These are phyloP conservation scores for Pogonocichla stellata DNA, from an alignment of 2,113 vertebrate species.

Conservation along the genomic window DNA sequence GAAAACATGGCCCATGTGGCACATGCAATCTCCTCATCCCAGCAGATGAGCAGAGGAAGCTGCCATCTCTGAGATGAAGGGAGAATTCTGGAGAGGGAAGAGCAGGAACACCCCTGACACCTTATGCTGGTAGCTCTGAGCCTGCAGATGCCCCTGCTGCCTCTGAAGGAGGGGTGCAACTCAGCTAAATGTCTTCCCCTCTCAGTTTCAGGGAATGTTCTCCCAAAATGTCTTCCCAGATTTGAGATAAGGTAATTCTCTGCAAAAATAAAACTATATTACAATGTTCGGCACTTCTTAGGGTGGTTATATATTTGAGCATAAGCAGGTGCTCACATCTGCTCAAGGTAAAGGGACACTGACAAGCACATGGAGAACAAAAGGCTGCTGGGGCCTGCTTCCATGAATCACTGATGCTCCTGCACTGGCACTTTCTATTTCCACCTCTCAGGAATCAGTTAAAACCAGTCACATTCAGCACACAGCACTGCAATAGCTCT, in stretches of 20 bases:
- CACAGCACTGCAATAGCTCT: not conserved
- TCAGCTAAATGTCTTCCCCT: not conserved
- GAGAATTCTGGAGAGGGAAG: not conserved
- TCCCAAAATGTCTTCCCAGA: not conserved
- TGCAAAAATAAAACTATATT: not conserved
- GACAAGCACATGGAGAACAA: not conserved
- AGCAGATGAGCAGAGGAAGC: not conserved
- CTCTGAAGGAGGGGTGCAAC: not conserved
- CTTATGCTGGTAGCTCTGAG: not conserved
- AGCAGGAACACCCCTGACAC: not conserved
- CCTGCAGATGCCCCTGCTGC: not conserved
- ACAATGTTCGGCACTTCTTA: not conserved
- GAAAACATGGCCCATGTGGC: not conserved
- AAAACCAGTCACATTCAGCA: not conserved
- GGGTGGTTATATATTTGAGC: not conserved
- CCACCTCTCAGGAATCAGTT: not conserved
- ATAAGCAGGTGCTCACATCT: not conserved
- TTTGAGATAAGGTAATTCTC: not conserved
- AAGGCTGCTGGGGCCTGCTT: not conserved
- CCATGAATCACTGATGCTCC: not conserved
- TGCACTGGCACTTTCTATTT: not conserved
- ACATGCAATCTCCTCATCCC: not conserved
- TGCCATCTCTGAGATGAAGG: not conserved
- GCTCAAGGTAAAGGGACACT: not conserved
- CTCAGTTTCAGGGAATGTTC: not conserved